A percentile compares a stretch with the other conserved stretches of the same genome.
These are phyloP conservation scores for Acronicta aceris DNA, from an alignment of 2,888 invertebrate genomes.

Conservation along the genomic window DNA sequence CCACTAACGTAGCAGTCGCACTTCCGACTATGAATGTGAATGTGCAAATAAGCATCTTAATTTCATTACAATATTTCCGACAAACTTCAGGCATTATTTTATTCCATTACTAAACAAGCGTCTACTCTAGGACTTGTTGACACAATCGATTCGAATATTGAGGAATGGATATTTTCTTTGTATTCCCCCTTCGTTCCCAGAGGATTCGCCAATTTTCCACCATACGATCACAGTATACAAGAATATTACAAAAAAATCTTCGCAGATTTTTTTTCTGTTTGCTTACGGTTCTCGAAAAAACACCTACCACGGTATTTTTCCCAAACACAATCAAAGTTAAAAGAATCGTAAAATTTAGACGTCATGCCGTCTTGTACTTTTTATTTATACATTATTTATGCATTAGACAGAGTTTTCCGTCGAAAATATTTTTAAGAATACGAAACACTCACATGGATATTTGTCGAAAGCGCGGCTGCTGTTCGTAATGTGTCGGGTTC, in stretches of 20 bases:
- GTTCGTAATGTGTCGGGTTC: too few species aligned
- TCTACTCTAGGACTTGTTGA: conserved; percentile 34
- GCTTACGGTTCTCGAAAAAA: conserved; percentile 19
- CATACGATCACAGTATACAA: conserved; percentile 53
- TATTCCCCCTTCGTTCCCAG: conserved; percentile 50
- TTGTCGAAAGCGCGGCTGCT: too few species aligned
- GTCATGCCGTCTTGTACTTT: conserved; percentile 2
- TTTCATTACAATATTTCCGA: conserved; percentile 5
- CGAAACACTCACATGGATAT: too few species aligned
- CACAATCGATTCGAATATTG: conserved; percentile 45
- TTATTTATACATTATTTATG: conserved; percentile 4
- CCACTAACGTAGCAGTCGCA: too few species aligned
- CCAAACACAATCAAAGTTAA: conserved; percentile 31
- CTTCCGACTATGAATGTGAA: too few species aligned
- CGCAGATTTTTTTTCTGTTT: conserved; percentile 35
- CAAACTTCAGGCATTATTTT: conserved; percentile 24
- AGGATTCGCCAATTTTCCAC: conserved; percentile 67
- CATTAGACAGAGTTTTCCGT: conserved; percentile 15
- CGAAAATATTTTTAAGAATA: neutral
- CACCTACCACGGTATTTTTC: conserved; percentile 22
- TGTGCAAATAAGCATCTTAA: too few species aligned
- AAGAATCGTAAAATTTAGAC: conserved; percentile 19
- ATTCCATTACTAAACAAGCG: conserved; percentile 26
- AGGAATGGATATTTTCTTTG: conserved; percentile 48
- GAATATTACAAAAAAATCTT: conserved; percentile 48